phyloP scores from a whole-genome alignment of 2,888 invertebrate genomes.

The Aspidapion aeneum region DNA sequence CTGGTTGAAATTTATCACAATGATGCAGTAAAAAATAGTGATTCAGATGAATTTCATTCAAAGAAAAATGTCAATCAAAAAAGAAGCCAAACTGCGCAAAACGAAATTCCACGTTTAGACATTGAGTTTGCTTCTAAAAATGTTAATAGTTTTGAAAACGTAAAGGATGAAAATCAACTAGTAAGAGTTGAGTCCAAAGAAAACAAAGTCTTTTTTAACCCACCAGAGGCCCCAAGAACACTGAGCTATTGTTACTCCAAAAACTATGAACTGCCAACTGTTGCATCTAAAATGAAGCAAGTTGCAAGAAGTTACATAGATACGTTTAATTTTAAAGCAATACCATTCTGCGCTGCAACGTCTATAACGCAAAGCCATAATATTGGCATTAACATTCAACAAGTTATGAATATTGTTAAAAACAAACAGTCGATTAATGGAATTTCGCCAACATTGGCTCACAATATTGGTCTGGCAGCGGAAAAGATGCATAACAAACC shows the following conservation, averaged over 20 bases:
- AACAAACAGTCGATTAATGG: constrained; percentile 37
- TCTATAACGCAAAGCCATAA: constrained; percentile 62
- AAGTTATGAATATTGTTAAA: constrained; percentile 50
- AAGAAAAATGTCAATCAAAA: constrained; percentile 16
- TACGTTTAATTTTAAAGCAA: constrained; percentile 44
- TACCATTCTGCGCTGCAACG: constrained; percentile 60
- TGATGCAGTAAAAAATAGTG: constrained; percentile 39
- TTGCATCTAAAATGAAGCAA: constrained; percentile 64
- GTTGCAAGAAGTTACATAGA: constrained; percentile 54
- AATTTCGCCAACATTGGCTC: constrained; percentile 47
- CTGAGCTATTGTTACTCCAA: constrained; percentile 30
- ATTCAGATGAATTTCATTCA: constrained; percentile 39
- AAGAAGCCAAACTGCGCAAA: constrained; percentile 6
- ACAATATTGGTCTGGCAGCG: constrained; percentile 47
- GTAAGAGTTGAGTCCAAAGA: constrained; percentile 21
- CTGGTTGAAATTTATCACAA: constrained; percentile 48
- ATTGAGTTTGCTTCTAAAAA: constrained; percentile 19
- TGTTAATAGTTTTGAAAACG: not conserved
- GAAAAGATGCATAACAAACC: constrained; percentile 40
- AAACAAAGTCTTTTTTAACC: constrained; percentile 24
- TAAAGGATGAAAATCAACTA: constrained; percentile 23
- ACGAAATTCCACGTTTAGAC: constrained; percentile 26
- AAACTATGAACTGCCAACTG: constrained; percentile 60
- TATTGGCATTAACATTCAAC: constrained; percentile 62
- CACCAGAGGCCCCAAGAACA: constrained; percentile 31